Evolutionary conservation across 2,113 vertebrate genomes (phyloP).

Genomic region (Serilophus lunatus): DNA sequence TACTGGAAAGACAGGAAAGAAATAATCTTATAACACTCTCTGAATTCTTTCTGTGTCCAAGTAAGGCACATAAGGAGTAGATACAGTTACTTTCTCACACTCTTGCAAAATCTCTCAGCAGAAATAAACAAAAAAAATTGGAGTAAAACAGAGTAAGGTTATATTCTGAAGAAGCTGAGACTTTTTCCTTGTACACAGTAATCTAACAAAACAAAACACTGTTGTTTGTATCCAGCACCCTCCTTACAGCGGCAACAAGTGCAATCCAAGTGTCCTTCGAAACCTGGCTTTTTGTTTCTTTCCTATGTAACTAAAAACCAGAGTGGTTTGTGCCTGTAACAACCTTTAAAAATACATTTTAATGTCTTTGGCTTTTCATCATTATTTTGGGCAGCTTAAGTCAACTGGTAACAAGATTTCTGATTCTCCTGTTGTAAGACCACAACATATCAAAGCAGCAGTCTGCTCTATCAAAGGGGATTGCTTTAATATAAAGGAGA

Average conservation of each 20-base stretch:
- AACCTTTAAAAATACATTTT: constrained; percentile 61
- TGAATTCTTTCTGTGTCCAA: background rate
- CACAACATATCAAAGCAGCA: constrained; percentile 4
- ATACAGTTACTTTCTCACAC: constrained; percentile 3
- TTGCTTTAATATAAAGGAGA: constrained; percentile 26
- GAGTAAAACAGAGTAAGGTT: constrained; percentile 26
- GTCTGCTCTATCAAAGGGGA: background rate
- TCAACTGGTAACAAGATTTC: constrained; percentile 42
- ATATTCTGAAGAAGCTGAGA: background rate
- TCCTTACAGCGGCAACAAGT: background rate
- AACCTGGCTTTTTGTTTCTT: background rate
- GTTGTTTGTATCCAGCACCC: background rate
- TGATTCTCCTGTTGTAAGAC: constrained; percentile 37
- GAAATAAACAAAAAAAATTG: background rate
- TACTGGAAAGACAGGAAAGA: background rate
- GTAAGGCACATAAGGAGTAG: constrained; percentile 7
- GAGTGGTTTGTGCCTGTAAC: constrained; percentile 33
- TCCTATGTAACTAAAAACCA: constrained; percentile 1
- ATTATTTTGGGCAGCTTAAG: constrained; percentile 45
- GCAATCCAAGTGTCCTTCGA: background rate
- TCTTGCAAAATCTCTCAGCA: constrained; percentile 9
- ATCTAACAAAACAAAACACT: background rate
- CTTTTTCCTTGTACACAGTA: background rate
- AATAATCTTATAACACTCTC: background rate
- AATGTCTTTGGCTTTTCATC: constrained; percentile 40